Evolutionary conservation across 2,797 vertebrate genomes (phyloP).

Genomic region (Psittacula derbiana): DNA sequence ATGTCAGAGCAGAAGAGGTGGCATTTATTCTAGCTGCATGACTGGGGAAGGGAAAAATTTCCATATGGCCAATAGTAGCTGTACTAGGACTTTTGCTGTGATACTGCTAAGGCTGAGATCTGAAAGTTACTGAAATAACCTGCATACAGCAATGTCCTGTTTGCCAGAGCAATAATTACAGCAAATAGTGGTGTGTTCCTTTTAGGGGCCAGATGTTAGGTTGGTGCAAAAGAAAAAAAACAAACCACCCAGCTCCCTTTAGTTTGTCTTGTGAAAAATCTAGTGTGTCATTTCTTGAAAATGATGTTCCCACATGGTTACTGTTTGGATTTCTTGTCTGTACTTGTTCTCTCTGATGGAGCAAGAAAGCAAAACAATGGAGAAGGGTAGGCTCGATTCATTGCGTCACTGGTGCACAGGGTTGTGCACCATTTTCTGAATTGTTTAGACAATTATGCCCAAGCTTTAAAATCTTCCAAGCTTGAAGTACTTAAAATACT

Average conservation of each 20-base stretch:
- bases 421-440: neutral
- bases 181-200: slow-evolving; percentile 1
- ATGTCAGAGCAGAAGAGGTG: neutral
- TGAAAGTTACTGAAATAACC: neutral
- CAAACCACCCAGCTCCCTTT: neutral
- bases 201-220: slow-evolving; percentile 50
- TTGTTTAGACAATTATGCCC: neutral
- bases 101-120: neutral
- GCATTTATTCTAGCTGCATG: neutral
- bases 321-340: neutral
- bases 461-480: neutral
- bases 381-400: neutral
- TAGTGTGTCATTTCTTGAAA: neutral
- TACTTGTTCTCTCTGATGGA: neutral
- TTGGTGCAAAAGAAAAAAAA: neutral
- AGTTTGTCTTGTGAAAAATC: neutral
- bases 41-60: slow-evolving; percentile 18
- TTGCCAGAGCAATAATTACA: slow-evolving; percentile 43
- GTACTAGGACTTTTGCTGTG: slow-evolving; percentile 12
- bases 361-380: slow-evolving; percentile 3
- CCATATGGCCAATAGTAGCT: neutral
- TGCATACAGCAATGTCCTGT: neutral
- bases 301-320: neutral
- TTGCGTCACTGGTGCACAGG: neutral
- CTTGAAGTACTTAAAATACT: neutral